phyloP scores from a whole-genome alignment of 2,113 vertebrate species.

The Cottus gobio region DNA sequence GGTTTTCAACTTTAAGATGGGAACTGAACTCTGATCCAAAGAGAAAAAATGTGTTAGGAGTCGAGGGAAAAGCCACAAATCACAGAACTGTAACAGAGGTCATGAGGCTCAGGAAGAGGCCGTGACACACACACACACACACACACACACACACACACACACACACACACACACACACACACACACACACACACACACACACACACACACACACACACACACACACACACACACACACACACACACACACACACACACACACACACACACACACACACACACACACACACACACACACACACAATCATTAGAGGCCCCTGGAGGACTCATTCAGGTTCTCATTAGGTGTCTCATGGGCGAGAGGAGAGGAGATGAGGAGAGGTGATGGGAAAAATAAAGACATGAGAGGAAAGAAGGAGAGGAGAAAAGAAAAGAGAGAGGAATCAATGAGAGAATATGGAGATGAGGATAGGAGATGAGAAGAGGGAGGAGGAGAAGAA shows the following conservation, averaged over 20 bases:
- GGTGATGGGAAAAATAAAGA: background rate
- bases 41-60: conserved; percentile 41
- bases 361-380: background rate
- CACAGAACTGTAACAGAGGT: conserved; percentile 42
- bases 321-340: conserved; percentile 50
- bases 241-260: background rate
- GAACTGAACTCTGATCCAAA: conserved; percentile 32
- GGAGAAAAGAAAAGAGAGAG: background rate
- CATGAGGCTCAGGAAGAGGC: conserved; percentile 39
- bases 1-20: background rate
- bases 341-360: conserved; percentile 50
- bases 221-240: too few species aligned
- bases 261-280: background rate
- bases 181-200: conserved; percentile 2
- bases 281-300: conserved; percentile 17
- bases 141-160: background rate
- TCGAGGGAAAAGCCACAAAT: conserved; percentile 48
- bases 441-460: background rate
- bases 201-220: background rate
- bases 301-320: conserved; percentile 55
- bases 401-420: background rate
- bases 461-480: background rate
- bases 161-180: conserved; percentile 1
- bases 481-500: too few species aligned
- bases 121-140: background rate